These are phyloP conservation scores for Hemicordylus capensis DNA, from an alignment of 2,113 vertebrate genomes.

Conservation along the genomic window DNA sequence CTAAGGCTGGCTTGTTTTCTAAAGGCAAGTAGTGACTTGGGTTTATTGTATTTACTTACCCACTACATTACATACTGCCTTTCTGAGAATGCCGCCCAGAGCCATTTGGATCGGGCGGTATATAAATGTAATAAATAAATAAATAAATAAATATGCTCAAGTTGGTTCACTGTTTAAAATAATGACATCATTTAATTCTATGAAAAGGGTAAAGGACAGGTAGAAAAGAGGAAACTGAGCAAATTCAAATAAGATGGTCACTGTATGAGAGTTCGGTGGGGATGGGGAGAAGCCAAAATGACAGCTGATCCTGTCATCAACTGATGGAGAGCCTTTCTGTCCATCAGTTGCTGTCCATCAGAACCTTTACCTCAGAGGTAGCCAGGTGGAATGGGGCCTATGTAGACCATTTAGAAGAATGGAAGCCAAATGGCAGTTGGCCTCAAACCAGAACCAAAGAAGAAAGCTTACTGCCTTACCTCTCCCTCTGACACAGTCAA, in stretches of 20 bases:
- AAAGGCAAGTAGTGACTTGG: background rate
- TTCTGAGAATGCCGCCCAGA: background rate
- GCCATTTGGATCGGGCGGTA: too few species aligned
- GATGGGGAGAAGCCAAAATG: too few species aligned
- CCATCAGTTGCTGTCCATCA: too few species aligned
- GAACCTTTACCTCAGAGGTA: too few species aligned
- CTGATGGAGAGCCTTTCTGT: too few species aligned
- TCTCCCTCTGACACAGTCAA: background rate
- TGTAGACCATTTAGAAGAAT: too few species aligned
- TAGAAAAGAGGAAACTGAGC: accelerated
- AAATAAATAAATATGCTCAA: too few species aligned
- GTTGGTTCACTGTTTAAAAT: background rate
- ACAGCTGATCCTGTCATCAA: too few species aligned
- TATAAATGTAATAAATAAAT: too few species aligned
- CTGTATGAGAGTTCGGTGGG: background rate
- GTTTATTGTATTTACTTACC: background rate
- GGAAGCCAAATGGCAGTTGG: too few species aligned
- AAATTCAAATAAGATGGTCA: background rate
- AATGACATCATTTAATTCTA: background rate
- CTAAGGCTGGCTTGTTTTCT: too few species aligned
- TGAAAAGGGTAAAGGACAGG: background rate
- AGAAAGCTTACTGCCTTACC: background rate
- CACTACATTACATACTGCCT: background rate
- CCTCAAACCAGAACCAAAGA: background rate
- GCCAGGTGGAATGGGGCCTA: too few species aligned